Percentiles rank a stretch among this genome's conserved stretches.
Conservation (phyloP, 2,797 vertebrate species). For the Scleropages formosus region DNA sequence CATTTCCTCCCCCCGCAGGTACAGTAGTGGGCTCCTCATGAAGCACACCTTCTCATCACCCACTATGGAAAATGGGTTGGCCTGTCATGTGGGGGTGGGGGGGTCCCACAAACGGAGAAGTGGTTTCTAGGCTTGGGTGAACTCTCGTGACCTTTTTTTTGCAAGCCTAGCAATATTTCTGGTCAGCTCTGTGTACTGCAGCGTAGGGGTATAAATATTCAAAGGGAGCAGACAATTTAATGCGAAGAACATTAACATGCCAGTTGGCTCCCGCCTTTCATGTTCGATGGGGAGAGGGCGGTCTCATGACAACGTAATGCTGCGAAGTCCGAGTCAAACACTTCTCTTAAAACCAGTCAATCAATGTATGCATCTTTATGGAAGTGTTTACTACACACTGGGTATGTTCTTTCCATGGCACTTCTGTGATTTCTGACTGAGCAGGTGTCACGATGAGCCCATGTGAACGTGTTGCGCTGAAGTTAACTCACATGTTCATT, state of each 20-base stretch:
- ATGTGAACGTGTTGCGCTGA: conserved; percentile 25
- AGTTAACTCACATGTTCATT: neutral
- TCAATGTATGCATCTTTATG: conserved; percentile 39
- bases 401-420: conserved; percentile 29
- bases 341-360: conserved; percentile 48
- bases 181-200: too few species aligned
- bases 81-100: too few species aligned
- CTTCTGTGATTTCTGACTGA: conserved; percentile 17
- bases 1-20: conserved; percentile 19
- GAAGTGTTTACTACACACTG: conserved; percentile 13
- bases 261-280: neutral
- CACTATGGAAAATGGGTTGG: too few species aligned
- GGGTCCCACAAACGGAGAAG: too few species aligned
- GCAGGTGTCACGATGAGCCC: conserved; percentile 25
- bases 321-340: conserved; percentile 33
- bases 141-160: too few species aligned
- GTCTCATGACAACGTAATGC: neutral
- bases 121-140: too few species aligned
- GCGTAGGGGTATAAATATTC: too few species aligned
- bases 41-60: too few species aligned
- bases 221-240: too few species aligned
- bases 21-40: neutral
- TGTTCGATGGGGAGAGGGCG: neutral
- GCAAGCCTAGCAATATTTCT: too few species aligned
- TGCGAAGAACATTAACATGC: too few species aligned